These are phyloP conservation scores for Drosophila lini DNA, from an alignment of 1,140 invertebrate genomes.

Conservation along the genomic window DNA sequence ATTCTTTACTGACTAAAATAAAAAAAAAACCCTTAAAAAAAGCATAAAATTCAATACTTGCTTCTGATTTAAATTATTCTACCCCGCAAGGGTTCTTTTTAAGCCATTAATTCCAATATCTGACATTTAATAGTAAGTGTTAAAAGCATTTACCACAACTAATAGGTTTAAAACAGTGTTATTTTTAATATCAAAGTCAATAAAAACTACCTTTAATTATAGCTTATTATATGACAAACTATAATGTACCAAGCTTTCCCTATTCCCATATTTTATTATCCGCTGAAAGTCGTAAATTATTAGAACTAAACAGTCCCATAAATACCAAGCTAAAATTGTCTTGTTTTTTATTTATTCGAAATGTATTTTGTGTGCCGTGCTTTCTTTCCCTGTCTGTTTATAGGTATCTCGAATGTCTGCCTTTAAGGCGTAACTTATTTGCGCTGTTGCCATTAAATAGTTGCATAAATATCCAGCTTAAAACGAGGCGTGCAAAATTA, in stretches of 20 bases:
- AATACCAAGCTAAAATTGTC: not conserved
- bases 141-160: not conserved
- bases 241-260: no score
- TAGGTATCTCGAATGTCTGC: slow-evolving; percentile 21
- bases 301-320: slow-evolving; percentile 1
- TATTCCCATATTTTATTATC: not conserved
- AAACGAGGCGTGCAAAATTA: slow-evolving; percentile 59
- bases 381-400: not conserved
- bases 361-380: slow-evolving; percentile 15
- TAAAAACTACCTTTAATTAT: no score
- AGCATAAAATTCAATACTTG: no score
- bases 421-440: slow-evolving; percentile 64
- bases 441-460: slow-evolving; percentile 53
- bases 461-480: slow-evolving; percentile 70
- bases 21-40: no score
- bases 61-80: no score
- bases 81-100: no score
- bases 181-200: no score
- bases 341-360: slow-evolving; percentile 1
- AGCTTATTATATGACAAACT: not conserved
- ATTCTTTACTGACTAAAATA: no score
- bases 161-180: no score
- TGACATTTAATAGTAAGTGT: not conserved
- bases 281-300: not conserved
- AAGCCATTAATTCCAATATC: no score